These are phyloP conservation scores for Bubo bubo DNA, from an alignment of 2,113 vertebrate genomes.

Conservation along the genomic window DNA sequence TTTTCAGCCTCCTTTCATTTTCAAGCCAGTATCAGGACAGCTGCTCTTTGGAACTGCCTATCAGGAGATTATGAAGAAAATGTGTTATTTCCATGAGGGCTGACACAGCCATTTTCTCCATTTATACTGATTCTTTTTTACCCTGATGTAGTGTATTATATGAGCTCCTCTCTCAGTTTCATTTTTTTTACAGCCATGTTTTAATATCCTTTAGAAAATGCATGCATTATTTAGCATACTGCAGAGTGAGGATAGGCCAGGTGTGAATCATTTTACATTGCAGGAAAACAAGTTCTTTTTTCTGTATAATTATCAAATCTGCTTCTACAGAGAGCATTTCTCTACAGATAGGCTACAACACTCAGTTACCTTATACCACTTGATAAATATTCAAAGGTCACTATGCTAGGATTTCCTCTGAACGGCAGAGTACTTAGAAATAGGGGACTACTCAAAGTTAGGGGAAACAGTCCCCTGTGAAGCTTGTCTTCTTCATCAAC, in stretches of 20 bases:
- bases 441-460: neutral
- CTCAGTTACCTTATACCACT: neutral
- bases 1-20: neutral
- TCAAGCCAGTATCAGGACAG: neutral
- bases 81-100: neutral
- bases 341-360: neutral
- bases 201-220: slow-evolving; percentile 13
- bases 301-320: neutral
- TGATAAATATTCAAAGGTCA: neutral
- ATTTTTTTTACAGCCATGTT: slow-evolving; percentile 20
- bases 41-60: neutral
- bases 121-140: neutral
- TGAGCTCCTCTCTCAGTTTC: neutral
- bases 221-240: slow-evolving; percentile 31
- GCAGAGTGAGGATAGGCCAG: neutral
- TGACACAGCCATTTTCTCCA: neutral
- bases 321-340: neutral
- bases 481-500: neutral
- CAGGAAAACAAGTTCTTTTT: neutral
- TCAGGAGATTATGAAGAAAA: neutral
- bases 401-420: neutral
- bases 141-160: neutral
- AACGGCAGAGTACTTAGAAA: neutral
- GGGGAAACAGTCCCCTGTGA: neutral
- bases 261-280: neutral